phyloP scores from a whole-genome alignment of 2,888 invertebrate species.

The Acholoe squamosa region DNA sequence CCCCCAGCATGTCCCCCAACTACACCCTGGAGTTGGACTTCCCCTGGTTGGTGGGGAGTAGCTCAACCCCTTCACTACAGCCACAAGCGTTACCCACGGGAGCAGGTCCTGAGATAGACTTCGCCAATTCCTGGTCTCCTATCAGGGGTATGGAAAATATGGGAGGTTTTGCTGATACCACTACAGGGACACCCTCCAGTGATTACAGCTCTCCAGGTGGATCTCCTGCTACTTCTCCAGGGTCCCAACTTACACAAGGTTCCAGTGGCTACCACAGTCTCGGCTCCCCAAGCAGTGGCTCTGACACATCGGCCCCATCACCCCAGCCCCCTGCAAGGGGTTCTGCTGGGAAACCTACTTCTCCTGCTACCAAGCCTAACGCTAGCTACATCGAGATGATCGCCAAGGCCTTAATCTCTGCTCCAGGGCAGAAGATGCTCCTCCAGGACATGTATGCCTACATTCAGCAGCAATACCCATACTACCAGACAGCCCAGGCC shows the following conservation, averaged over 20 bases:
- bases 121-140: not conserved
- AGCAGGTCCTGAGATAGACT: not conserved
- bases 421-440: not conserved
- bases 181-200: not conserved
- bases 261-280: constrained; percentile 38
- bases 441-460: constrained; percentile 23
- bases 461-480: constrained; percentile 48
- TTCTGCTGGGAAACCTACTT: not conserved
- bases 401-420: constrained; percentile 1
- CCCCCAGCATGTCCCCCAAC: not conserved
- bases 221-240: not conserved
- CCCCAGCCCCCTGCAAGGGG: not conserved
- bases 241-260: not conserved
- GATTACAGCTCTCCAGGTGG: not conserved
- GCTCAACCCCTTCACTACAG: not conserved
- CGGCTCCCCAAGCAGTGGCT: not conserved
- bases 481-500: constrained; percentile 27
- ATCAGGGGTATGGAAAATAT: not conserved
- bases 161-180: not conserved
- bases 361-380: not conserved
- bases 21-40: constrained; percentile 20
- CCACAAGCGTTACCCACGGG: not conserved
- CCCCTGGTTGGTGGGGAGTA: not conserved
- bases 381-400: constrained; percentile 43
- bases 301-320: not conserved